Percentiles rank a stretch among this genome's conserved stretches.
phyloP scores from a whole-genome alignment of 2,113 vertebrate genomes.

The Caranx melampygus region DNA sequence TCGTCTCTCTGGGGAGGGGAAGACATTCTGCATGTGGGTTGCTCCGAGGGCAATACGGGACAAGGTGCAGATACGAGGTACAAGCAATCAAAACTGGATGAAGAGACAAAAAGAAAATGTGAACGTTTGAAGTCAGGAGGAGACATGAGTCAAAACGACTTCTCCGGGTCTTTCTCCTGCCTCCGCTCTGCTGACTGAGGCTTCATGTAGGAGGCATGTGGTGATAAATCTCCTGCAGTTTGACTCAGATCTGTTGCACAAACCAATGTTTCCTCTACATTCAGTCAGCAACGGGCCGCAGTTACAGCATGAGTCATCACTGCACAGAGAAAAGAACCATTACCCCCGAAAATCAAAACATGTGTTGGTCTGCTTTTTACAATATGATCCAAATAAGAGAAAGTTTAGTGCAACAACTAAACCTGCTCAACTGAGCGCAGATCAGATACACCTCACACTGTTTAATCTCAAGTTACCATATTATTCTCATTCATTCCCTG shows the following conservation, averaged over 20 bases:
- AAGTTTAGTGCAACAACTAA: neutral
- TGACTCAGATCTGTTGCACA: slow-evolving; percentile 41
- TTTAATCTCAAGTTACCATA: neutral
- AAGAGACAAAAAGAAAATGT: slow-evolving; percentile 1
- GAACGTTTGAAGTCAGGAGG: slow-evolving; percentile 2
- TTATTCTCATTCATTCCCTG: too few relatives aligned
- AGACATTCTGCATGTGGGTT: slow-evolving; percentile 15
- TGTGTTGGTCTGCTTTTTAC: neutral
- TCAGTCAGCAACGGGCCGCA: slow-evolving; percentile 20
- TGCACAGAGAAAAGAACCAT: slow-evolving; percentile 5
- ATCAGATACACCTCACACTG: neutral
- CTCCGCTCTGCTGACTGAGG: slow-evolving; percentile 15
- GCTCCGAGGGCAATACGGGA: neutral
- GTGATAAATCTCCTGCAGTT: slow-evolving; percentile 26
- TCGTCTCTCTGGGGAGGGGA: neutral
- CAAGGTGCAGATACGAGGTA: neutral
- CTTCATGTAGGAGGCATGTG: slow-evolving; percentile 16
- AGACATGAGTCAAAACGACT: slow-evolving; percentile 45
- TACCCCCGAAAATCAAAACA: neutral
- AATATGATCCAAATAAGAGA: neutral
- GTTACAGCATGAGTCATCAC: slow-evolving; percentile 14
- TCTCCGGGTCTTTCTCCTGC: slow-evolving; percentile 9
- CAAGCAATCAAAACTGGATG: slow-evolving; percentile 30
- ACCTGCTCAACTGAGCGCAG: neutral
- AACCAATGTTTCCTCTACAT: slow-evolving; percentile 30